Conservation (phyloP, 2,888 invertebrate genomes). For the Rhodophaea formosa region DNA sequence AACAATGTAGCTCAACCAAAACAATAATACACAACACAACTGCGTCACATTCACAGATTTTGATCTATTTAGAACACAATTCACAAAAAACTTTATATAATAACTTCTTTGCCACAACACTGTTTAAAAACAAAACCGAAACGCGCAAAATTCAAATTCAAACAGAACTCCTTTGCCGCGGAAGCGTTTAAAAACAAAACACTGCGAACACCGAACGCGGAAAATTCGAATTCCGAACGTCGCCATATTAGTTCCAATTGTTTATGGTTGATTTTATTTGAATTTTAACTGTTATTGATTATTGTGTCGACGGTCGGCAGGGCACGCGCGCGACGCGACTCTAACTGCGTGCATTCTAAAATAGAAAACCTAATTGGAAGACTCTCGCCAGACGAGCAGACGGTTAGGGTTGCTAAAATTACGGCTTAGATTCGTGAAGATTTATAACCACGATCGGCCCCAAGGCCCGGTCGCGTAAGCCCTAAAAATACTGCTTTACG, state of each 20-base stretch:
- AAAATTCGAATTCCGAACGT: conserved; percentile 29
- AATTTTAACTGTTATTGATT: conserved; percentile 36
- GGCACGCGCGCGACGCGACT: conserved; percentile 46
- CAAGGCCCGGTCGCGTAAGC: conserved; percentile 35
- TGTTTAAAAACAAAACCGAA: conserved; percentile 14
- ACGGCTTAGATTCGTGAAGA: conserved; percentile 46
- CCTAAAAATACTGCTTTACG: conserved; percentile 39
- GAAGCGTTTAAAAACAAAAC: conserved; percentile 17
- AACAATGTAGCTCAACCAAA: conserved; percentile 25
- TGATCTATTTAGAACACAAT: neutral
- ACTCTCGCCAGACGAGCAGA: conserved; percentile 63
- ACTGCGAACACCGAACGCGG: conserved; percentile 24
- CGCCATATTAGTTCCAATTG: conserved; percentile 33
- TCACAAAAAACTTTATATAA: conserved; percentile 2
- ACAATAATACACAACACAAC: conserved; percentile 21
- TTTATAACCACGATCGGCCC: conserved; percentile 38
- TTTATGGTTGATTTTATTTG: conserved; percentile 48
- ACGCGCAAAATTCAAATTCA: conserved; percentile 16
- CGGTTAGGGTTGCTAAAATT: conserved; percentile 67
- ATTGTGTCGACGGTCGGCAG: conserved; percentile 41
- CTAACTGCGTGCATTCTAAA: conserved; percentile 50
- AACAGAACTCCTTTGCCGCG: conserved; percentile 19
- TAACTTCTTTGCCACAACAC: conserved; percentile 8
- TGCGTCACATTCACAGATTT: conserved; percentile 2
- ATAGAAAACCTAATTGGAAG: conserved; percentile 68